These are phyloP conservation scores for Antechinus flavipes DNA, from an alignment of 2,113 vertebrate genomes.

Conservation along the genomic window DNA sequence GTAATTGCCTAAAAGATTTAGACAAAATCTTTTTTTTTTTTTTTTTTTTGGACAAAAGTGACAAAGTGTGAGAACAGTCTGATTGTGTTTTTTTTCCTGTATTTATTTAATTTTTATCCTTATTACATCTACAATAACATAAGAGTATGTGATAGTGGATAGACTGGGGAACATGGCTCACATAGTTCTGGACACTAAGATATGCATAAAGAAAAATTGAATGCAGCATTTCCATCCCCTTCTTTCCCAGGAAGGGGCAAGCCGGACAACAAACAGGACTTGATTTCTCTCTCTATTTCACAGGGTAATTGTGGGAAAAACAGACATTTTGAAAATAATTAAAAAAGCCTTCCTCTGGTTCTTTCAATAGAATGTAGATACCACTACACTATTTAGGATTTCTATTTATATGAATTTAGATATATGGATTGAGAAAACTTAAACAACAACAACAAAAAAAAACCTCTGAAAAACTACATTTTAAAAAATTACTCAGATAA, in stretches of 20 bases:
- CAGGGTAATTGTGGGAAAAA: background rate
- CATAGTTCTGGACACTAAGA: background rate
- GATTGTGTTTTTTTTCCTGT: background rate
- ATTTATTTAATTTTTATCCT: background rate
- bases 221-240: background rate
- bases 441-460: background rate
- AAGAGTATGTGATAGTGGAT: background rate
- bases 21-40: too few species aligned
- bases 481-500: background rate
- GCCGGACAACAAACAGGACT: background rate
- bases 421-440: background rate
- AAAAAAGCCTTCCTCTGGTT: background rate
- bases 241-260: background rate
- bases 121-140: background rate
- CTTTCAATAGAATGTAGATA: background rate
- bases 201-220: background rate
- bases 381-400: background rate
- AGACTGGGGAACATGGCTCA: background rate
- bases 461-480: background rate
- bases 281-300: background rate
- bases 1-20: background rate
- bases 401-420: background rate
- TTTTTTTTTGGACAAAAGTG: too few species aligned
- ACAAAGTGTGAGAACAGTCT: background rate
- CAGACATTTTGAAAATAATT: background rate